Percentiles rank a stretch among this genome's conserved stretches.
Conservation (phyloP, 1,140 invertebrate genomes). For the Nasonia giraulti region DNA sequence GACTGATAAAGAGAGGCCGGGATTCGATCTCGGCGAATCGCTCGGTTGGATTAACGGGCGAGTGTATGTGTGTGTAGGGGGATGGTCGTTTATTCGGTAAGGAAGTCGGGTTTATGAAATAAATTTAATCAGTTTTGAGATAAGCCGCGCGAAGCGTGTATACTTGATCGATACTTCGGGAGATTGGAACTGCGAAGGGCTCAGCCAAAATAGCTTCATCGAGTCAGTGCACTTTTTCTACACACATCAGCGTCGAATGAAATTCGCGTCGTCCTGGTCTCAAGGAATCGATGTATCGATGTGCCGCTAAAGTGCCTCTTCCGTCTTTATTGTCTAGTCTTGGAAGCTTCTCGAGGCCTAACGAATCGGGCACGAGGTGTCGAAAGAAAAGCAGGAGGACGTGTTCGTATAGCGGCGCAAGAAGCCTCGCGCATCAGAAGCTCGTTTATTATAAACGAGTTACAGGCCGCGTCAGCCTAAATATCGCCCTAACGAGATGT, state of each 20-base stretch:
- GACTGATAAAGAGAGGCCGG: not conserved
- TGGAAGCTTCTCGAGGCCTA: not conserved
- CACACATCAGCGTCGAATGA: conserved; percentile 11
- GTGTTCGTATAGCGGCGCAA: not conserved
- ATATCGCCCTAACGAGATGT: conserved; percentile 26
- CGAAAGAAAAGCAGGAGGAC: not conserved
- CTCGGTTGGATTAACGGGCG: too few species aligned
- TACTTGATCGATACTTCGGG: too few species aligned
- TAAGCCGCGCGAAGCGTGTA: too few species aligned
- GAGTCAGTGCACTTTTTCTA: too few species aligned
- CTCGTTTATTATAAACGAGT: conserved; percentile 42
- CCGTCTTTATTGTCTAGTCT: not conserved
- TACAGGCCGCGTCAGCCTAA: conserved; percentile 2
- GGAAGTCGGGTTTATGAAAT: not conserved
- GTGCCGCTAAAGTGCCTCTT: conserved; percentile 6
- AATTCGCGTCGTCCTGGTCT: conserved; percentile 29
- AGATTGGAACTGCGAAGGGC: too few species aligned
- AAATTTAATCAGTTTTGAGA: not conserved
- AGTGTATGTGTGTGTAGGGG: too few species aligned
- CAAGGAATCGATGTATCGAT: conserved; percentile 13
- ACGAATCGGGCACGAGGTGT: not conserved
- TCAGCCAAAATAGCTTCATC: too few species aligned
- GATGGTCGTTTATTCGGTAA: too few species aligned
- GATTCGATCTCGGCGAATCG: too few species aligned
- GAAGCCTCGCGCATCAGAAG: conserved; percentile 31